phyloP scores from a whole-genome alignment of 2,888 invertebrate species.

The Herminia tarsipennalis region DNA sequence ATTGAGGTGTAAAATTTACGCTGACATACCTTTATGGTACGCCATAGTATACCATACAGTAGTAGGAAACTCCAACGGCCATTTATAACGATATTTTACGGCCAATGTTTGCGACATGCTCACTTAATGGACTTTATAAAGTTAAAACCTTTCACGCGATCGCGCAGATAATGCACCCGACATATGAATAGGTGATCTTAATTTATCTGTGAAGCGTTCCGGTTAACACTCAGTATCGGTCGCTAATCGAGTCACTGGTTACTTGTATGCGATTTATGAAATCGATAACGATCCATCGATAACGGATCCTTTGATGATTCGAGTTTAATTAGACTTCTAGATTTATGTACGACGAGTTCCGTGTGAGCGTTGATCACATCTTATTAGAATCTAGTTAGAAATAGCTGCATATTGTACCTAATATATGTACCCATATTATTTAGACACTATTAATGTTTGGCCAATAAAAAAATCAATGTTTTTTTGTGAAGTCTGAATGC shows the following conservation, averaged over 20 bases:
- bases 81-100: slow-evolving; percentile 68
- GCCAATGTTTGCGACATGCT: slow-evolving; percentile 68
- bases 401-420: too few species aligned
- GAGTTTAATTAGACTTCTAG: slow-evolving; percentile 55
- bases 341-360: slow-evolving; percentile 43
- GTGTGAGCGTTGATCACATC: slow-evolving; percentile 43
- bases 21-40: slow-evolving; percentile 68
- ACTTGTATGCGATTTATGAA: slow-evolving; percentile 72
- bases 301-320: slow-evolving; percentile 64
- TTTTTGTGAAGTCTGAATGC: not conserved
- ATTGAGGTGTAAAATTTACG: slow-evolving; percentile 75
- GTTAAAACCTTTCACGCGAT: slow-evolving; percentile 73
- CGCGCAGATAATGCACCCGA: slow-evolving; percentile 71
- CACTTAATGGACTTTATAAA: slow-evolving; percentile 75
- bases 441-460: too few species aligned
- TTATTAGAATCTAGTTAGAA: slow-evolving; percentile 26
- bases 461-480: not conserved
- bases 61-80: slow-evolving; percentile 39
- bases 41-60: slow-evolving; percentile 42
- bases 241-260: slow-evolving; percentile 73
- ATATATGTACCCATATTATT: too few species aligned
- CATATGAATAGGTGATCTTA: slow-evolving; percentile 83
- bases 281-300: slow-evolving; percentile 62
- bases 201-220: slow-evolving; percentile 78
- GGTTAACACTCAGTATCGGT: slow-evolving; percentile 71